Conservation (phyloP, 2,888 invertebrate species). For the Drosophila anomelani region DNA sequence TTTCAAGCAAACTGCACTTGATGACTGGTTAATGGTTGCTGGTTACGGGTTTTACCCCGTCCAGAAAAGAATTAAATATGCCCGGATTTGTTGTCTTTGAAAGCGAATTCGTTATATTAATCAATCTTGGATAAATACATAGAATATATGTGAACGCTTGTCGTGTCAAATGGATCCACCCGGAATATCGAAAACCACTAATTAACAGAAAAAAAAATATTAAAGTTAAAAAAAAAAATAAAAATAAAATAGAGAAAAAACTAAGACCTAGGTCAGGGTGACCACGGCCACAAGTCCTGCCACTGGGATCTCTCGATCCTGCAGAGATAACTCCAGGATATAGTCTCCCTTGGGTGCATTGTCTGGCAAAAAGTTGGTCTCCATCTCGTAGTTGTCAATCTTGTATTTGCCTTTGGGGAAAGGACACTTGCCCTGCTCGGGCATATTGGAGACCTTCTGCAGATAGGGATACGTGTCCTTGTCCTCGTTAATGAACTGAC, state of each 20-base stretch:
- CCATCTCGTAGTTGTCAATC: constrained; percentile 68
- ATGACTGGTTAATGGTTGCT: constrained; percentile 6
- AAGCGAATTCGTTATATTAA: constrained; percentile 57
- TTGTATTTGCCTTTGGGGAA: constrained; percentile 71
- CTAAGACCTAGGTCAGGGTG: constrained; percentile 50
- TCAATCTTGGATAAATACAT: constrained; percentile 8
- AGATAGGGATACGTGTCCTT: constrained; percentile 68
- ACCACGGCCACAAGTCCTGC: constrained; percentile 59
- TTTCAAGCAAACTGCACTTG: constrained; percentile 46
- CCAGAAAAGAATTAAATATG: background rate
- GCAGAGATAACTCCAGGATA: constrained; percentile 53
- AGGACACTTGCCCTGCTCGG: constrained; percentile 67
- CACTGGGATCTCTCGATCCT: constrained; percentile 58
- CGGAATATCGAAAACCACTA: constrained; percentile 24
- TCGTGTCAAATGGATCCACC: constrained; percentile 65
- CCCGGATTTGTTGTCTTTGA: constrained; percentile 54
- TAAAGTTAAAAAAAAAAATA: background rate
- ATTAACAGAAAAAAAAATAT: background rate
- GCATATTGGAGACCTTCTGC: constrained; percentile 65
- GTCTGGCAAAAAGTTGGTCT: constrained; percentile 67
- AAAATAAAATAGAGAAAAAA: background rate
- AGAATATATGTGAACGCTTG: constrained; percentile 47
- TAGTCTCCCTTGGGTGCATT: constrained; percentile 74
- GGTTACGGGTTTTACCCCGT: background rate
- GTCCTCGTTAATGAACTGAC: constrained; percentile 69